Base-by-base conservation (phyloP, 2,888 invertebrate genomes). In the Stenolophus ochropezus region DNA sequence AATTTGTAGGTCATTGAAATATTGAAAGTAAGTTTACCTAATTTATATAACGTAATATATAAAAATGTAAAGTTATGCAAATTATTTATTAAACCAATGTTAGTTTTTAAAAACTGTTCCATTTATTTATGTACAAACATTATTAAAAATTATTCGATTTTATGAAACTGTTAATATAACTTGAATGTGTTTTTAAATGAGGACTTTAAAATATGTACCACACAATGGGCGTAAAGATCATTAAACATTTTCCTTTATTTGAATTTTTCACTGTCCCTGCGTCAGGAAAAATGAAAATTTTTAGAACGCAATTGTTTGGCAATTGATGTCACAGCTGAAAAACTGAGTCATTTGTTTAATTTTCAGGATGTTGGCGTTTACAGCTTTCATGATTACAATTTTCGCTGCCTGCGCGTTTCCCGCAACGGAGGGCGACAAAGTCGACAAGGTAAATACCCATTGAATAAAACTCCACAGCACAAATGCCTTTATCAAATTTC, bases 371-470 rank as follows among this genome's bases (percentile, higher is more conserved):
- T 69, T 69, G 51, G 69, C 23, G 25, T 47, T 79, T 47, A 27
- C 79, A 20, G 65, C 51, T 16, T 25, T 65, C 69, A 27, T 25
- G 65, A 49, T 79, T 27, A 71, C 69, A 71, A 53, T 79, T 53
- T 69, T 69, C 71, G 71, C 33, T 6, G 79, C 53, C 21, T 69
- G 33, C 16, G 79, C 79, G 11, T 71, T 79, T 71, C 79, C 79
- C 16, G 79, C 56, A 11, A 51, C 79, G 14, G 79, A 71, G 25
- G 18, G 69, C 25, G 16, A 51, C 53, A 79, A 71, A 61, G 79
- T 78, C 27, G 33, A 79, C 33, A 79, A 71, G 79, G 79, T 79
- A 79, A 53, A 78, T 78, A 65, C 25, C 18, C 27, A 69, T 18
- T 69, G 18, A 33, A 69, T 69, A 18, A 69, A 33, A 69, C 33